A percentile compares a stretch with the other conserved stretches of the same genome.
These are phyloP conservation scores for Lasioglossum villosulum DNA, from an alignment of 2,888 invertebrate species.

Conservation along the genomic window DNA sequence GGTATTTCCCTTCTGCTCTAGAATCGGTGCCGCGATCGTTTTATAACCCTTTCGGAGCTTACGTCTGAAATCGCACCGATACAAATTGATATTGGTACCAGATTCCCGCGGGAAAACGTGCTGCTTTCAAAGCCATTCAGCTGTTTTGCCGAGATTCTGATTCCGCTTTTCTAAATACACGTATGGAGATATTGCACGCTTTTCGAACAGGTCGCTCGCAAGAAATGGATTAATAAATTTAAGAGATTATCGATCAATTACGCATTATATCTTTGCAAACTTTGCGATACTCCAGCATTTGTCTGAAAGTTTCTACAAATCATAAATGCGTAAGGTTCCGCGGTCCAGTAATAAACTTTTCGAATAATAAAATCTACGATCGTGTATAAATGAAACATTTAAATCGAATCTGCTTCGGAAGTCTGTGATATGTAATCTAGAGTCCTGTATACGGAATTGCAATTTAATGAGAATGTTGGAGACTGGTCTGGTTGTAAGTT, in stretches of 20 bases:
- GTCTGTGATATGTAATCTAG: background rate
- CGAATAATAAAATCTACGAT: background rate
- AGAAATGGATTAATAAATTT: background rate
- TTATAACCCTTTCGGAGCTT: constrained; percentile 35
- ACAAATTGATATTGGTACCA: constrained; percentile 44
- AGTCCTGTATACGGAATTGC: background rate
- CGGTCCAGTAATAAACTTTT: too few relatives aligned
- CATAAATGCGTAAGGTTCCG: too few relatives aligned
- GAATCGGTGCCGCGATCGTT: constrained; percentile 36
- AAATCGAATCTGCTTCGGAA: background rate
- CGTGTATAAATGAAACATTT: background rate
- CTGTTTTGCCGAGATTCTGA: background rate
- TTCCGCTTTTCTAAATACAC: background rate
- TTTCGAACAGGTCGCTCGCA: background rate
- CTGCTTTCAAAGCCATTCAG: background rate
- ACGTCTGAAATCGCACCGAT: constrained; percentile 36
- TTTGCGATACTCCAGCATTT: too few relatives aligned
- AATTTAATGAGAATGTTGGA: background rate
- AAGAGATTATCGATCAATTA: too few relatives aligned
- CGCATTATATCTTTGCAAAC: too few relatives aligned
- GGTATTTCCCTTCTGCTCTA: constrained; percentile 13
- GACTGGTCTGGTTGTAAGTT: background rate
- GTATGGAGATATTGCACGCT: background rate
- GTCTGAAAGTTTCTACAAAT: too few relatives aligned
- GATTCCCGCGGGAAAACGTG: background rate